phyloP scores from a whole-genome alignment of 2,797 vertebrate genomes.

The Anabas testudineus region DNA sequence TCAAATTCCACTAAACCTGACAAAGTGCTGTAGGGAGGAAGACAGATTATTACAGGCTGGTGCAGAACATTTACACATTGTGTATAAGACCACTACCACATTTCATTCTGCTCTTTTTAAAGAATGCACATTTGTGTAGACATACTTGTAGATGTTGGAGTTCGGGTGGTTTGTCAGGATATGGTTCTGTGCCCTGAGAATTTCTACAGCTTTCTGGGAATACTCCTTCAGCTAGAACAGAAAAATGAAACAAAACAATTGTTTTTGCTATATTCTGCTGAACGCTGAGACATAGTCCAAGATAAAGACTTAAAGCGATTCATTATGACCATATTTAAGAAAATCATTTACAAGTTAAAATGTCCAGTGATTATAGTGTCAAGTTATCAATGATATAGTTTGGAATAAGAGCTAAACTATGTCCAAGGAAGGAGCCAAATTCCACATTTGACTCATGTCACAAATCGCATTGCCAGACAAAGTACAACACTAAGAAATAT shows the following conservation, averaged over 20 bases:
- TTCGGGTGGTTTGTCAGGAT: constrained; percentile 99
- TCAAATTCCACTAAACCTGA: constrained; percentile 98
- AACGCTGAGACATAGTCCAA: neutral
- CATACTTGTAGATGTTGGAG: constrained; percentile 99
- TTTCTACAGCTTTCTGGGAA: constrained; percentile 98
- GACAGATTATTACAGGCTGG: constrained; percentile 4
- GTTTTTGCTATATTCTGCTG: neutral
- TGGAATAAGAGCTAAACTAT: too few species aligned
- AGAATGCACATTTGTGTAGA: neutral
- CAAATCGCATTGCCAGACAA: neutral
- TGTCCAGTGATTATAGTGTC: neutral
- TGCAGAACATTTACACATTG: neutral
- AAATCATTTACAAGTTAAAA: too few species aligned
- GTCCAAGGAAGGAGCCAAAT: neutral
- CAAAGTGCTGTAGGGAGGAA: constrained; percentile 86
- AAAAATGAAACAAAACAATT: constrained; percentile 15
- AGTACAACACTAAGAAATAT: neutral
- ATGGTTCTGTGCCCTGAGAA: constrained; percentile 96
- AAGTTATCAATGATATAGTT: neutral
- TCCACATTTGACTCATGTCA: neutral
- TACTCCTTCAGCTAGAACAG: constrained; percentile 93
- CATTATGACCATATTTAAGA: neutral
- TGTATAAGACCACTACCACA: too few species aligned
- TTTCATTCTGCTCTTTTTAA: neutral
- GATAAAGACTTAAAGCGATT: neutral